Evolutionary conservation across 2,113 vertebrate species (phyloP).

Genomic region (Cyanistes caeruleus): DNA sequence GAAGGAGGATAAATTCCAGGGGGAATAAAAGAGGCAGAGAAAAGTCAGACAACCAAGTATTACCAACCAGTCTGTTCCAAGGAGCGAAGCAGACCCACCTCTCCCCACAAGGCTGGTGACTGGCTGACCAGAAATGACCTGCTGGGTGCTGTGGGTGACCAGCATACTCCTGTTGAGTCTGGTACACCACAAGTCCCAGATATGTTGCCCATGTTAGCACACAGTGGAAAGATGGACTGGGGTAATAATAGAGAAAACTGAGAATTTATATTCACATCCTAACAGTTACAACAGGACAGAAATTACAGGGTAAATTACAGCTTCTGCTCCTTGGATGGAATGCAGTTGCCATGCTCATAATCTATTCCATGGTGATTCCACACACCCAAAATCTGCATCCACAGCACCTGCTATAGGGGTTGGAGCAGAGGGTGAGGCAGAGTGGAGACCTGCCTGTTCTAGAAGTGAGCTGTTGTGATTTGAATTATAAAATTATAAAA

Average conservation of each 20-base stretch:
- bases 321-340: not conserved
- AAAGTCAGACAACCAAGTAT: not conserved
- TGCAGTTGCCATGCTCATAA: not conserved
- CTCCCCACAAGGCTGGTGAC: not conserved
- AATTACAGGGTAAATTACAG: not conserved
- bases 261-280: not conserved
- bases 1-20: not conserved
- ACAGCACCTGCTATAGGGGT: not conserved
- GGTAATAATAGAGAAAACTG: not conserved
- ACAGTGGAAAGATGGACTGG: not conserved
- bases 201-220: rapidly evolving
- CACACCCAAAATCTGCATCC: not conserved
- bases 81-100: not conserved
- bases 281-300: not conserved
- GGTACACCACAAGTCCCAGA: not conserved
- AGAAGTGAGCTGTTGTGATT: not conserved
- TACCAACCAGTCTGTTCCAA: not conserved
- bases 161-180: not conserved
- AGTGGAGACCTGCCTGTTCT: not conserved
- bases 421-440: not conserved
- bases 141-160: not conserved
- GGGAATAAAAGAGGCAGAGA: not conserved
- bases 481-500: not conserved
- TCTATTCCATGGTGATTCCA: not conserved
- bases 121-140: not conserved